Evolutionary conservation across 2,797 vertebrate species (phyloP).

Genomic region (Valencia hispanica): DNA sequence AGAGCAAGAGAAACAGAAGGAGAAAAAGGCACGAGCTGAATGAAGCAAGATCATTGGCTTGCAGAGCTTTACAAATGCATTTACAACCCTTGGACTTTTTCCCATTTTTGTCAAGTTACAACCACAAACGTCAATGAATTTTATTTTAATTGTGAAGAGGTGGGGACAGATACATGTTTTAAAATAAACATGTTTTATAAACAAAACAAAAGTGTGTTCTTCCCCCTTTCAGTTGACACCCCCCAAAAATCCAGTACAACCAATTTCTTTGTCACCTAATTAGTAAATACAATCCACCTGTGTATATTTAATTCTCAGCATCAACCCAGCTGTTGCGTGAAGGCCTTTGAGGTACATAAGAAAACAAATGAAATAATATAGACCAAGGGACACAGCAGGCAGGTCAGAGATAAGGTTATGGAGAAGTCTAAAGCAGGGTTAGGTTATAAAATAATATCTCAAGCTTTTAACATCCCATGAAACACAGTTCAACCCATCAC

Average conservation of each 20-base stretch:
- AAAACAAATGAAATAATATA: background rate
- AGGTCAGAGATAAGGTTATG: background rate
- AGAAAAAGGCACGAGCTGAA: constrained; percentile 45
- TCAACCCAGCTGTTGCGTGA: background rate
- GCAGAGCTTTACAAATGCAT: background rate
- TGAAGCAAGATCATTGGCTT: constrained; percentile 38
- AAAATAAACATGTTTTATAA: background rate
- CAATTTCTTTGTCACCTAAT: background rate
- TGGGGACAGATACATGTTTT: too few species aligned
- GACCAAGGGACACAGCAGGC: background rate
- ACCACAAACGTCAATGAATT: background rate
- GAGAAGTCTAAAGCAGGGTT: background rate
- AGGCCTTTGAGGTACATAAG: background rate
- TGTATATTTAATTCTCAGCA: too few species aligned
- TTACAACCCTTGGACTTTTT: background rate
- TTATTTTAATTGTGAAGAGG: background rate
- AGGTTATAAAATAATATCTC: background rate
- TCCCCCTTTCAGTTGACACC: too few species aligned
- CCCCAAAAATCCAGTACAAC: too few species aligned
- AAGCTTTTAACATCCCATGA: background rate
- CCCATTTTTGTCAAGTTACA: background rate
- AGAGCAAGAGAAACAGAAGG: constrained; percentile 40
- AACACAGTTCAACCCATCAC: background rate
- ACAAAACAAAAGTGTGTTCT: too few species aligned
- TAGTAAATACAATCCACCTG: background rate